Evolutionary conservation across 2,797 vertebrate genomes (phyloP), one percentile per base, ranked within the genome.

Genomic region (Melanotaenia pygmaea): DNA sequence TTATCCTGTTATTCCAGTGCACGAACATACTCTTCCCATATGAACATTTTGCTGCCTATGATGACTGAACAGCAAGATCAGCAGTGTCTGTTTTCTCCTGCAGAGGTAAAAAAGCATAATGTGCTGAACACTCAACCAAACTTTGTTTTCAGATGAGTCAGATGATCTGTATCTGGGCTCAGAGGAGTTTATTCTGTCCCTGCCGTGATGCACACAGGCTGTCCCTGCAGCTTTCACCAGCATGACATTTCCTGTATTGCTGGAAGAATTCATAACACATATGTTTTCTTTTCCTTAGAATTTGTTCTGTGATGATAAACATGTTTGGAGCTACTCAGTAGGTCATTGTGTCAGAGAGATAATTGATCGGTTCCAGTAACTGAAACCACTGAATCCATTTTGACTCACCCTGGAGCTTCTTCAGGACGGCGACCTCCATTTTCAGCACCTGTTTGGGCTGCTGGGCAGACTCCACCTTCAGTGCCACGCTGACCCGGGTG

Each of bases 361-460:
- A n/a, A 74, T 76, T 57, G 1, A 85, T 84, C 53, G 5, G 18
- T 71, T 67, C 57, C 58, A 72, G 85, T 77, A 91, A 86, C 71
- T 32, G 28, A 76, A 84, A 10, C 76, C 66, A 40, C 16, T 2
- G 68, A 56, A 47, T 75, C 79, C 86, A 83, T 85, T 76, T 83
- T 4, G 34, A 80, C 94, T 94, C 94, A 98, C 98, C 98, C 95
- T 99, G 98, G 56, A 99, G 93, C 91, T 99, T 99, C 94, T 99
- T 99, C 73, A 99, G 92, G 77, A 99, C 98, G 16, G 98, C 98
- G 63, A 99, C 98, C 92, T 99, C 98, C 98, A 99, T 99, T 93
- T 99, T 99, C 73, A 99, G 93, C 77, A 99, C 98, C 93, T 99
- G 98, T 88, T 99, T 99, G 74, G 98, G 97, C 88, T 99, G 98